Evolutionary conservation across 2,888 invertebrate species (phyloP), one percentile per base, ranked within the genome.

Genomic region (Cerceris ruficornis): DNA sequence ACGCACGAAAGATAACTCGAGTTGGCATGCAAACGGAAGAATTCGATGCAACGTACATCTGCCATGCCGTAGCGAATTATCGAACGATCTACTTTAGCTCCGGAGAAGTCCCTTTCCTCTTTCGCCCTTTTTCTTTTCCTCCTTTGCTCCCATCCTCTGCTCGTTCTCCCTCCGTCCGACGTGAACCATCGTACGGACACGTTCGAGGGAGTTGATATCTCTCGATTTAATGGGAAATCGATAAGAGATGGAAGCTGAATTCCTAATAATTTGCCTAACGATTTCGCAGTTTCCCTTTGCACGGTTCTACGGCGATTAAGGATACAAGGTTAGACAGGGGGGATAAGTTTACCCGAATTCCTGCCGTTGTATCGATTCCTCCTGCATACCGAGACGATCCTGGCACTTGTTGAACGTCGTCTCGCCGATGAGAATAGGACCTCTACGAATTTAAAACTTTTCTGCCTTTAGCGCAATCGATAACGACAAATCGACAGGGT

Each of bases 211-310:
- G 7, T 6, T 11, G n/a, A 5, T n/a, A 59, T 42, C 46, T 8
- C n/a, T 8, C 9, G 17, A 49, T 49, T 43, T 61, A 61, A 67
- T 50, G 52, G 46, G 42, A 57, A 54, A 17, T 43, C 62, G 62
- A 64, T 65, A 74, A 52, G 50, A 62, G 60, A 43, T n/a, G 8
- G 14, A 28, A 14, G n/a, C 52, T 4, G 15, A 57, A 61, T 58
- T 61, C 58, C 14, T 15, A 52, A 69, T 66, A 69, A 77, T 69
- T 61, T 52, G 13, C 61, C 62, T 52, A 70, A 70, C 69, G 55
- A 64, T 67, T 64, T 62, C 58, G n/a, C 69, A 58, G 1, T 17
- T 14, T 49, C 42, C 50, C 43, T 74, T 59, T 59, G 46, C n/a
- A 13, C 8, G 15, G 15, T 43, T 62, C 42, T 55, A 50, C 43